These are phyloP conservation scores for Ailurus styani DNA, from an alignment of 2,113 vertebrate genomes.

Conservation along the genomic window DNA sequence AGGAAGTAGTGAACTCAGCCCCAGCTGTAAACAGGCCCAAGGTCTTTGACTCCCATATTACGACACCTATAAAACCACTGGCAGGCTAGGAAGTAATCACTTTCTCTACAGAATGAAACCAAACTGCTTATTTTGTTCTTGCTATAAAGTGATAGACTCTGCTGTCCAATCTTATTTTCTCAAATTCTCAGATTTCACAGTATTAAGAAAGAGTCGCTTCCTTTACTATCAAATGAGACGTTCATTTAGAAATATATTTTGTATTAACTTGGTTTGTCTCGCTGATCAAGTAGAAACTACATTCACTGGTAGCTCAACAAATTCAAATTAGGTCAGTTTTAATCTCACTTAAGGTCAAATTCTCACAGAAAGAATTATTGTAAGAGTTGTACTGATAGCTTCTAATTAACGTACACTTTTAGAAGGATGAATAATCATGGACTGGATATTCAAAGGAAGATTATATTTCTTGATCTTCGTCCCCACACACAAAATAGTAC, in stretches of 20 bases:
- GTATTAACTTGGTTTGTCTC: constrained; percentile 35
- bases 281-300: neutral
- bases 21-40: neutral
- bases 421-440: neutral
- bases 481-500: neutral
- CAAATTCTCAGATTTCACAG: constrained; percentile 18
- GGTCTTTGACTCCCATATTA: constrained; percentile 23
- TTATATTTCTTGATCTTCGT: constrained; percentile 30
- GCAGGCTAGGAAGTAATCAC: constrained; percentile 2
- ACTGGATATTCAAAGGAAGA: neutral
- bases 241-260: constrained; percentile 41
- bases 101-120: constrained; percentile 32
- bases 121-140: constrained; percentile 31
- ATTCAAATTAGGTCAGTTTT: constrained; percentile 8
- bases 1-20: neutral
- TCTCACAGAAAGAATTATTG: constrained; percentile 26
- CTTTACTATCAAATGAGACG: constrained; percentile 14
- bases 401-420: constrained; percentile 41
- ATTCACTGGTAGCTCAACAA: constrained; percentile 16
- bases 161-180: constrained; percentile 37
- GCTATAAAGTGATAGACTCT: constrained; percentile 26
- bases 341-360: constrained; percentile 15
- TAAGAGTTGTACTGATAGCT: neutral
- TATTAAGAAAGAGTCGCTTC: constrained; percentile 32
- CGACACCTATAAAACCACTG: constrained; percentile 29